A percentile compares a stretch with the other conserved stretches of the same genome.
phyloP scores from a whole-genome alignment of 2,113 vertebrate genomes.

The Rhinopithecus roxellana region DNA sequence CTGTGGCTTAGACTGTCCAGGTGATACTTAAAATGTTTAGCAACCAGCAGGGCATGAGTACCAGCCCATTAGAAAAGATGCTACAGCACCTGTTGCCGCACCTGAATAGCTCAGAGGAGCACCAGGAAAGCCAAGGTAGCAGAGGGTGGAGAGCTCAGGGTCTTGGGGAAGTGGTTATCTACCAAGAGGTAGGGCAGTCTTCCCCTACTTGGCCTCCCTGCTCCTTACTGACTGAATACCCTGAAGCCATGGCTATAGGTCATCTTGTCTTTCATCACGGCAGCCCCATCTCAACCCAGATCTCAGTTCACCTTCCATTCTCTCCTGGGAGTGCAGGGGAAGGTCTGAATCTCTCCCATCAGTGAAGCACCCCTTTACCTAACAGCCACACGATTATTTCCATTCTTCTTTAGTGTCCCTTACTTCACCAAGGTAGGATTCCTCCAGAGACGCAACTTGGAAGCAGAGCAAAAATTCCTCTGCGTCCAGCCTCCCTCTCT shows the following conservation, averaged over 20 bases:
- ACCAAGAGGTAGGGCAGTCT: no score
- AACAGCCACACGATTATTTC: fast-evolving
- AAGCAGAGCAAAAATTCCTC: not conserved
- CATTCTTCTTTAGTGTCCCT: fast-evolving
- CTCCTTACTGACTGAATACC: not conserved
- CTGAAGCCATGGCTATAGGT: not conserved
- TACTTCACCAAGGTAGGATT: not conserved
- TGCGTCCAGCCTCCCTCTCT: no score
- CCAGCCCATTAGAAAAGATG: not conserved
- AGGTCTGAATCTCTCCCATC: not conserved
- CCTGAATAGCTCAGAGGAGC: not conserved
- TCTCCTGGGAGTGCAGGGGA: no score
- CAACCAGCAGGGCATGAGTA: fast-evolving
- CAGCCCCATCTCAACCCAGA: not conserved
- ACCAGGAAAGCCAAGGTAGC: not conserved
- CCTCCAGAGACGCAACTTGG: not conserved
- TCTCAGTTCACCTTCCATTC: not conserved
- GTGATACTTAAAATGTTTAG: not conserved
- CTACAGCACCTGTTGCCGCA: not conserved
- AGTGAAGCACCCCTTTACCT: not conserved
- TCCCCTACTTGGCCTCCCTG: not conserved
- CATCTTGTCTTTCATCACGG: not conserved
- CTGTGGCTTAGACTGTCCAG: not conserved
- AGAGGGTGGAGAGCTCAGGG: not conserved
- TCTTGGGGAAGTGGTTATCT: no score